Conservation (phyloP, 2,888 invertebrate genomes). For the Timandra comae region DNA sequence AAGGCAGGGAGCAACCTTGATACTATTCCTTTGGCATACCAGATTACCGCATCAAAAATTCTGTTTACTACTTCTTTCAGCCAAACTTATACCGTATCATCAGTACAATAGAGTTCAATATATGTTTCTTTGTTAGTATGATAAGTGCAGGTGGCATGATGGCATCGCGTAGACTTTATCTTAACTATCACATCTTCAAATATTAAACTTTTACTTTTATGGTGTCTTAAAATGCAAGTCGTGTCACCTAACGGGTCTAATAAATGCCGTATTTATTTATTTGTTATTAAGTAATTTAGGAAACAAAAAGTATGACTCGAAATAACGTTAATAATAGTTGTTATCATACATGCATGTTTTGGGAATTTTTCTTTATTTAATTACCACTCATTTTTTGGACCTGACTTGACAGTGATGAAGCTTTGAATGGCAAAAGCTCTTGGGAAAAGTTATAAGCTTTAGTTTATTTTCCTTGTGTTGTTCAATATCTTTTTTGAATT, state of each 20-base stretch:
- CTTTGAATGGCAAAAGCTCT: too few species aligned
- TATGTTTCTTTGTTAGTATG: conserved; percentile 11
- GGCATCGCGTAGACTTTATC: conserved; percentile 56
- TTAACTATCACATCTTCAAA: conserved; percentile 65
- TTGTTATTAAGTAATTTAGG: conserved; percentile 12
- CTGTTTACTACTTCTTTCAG: conserved; percentile 30
- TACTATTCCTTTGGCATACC: conserved; percentile 56
- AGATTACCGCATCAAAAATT: conserved; percentile 66
- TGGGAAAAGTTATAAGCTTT: too few species aligned
- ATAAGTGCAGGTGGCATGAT: conserved; percentile 64
- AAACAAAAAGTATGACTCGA: too few species aligned
- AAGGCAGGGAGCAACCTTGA: conserved; percentile 56
- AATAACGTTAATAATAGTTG: too few species aligned
- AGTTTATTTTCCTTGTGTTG: too few species aligned
- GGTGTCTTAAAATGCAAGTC: conserved; percentile 58
- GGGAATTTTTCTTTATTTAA: too few species aligned
- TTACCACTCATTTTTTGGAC: too few species aligned
- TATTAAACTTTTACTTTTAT: conserved; percentile 73
- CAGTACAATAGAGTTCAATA: conserved; percentile 19
- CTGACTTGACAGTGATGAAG: too few species aligned
- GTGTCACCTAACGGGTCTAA: conserved; percentile 52
- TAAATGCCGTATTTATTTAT: conserved; percentile 29
- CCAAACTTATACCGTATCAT: conserved; percentile 21
- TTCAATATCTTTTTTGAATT: too few species aligned
- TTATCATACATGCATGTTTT: too few species aligned